Percentiles rank a stretch among this genome's conserved stretches.
These are phyloP conservation scores for Scaptomyza polygonia DNA, from an alignment of 2,888 invertebrate genomes.

Conservation along the genomic window DNA sequence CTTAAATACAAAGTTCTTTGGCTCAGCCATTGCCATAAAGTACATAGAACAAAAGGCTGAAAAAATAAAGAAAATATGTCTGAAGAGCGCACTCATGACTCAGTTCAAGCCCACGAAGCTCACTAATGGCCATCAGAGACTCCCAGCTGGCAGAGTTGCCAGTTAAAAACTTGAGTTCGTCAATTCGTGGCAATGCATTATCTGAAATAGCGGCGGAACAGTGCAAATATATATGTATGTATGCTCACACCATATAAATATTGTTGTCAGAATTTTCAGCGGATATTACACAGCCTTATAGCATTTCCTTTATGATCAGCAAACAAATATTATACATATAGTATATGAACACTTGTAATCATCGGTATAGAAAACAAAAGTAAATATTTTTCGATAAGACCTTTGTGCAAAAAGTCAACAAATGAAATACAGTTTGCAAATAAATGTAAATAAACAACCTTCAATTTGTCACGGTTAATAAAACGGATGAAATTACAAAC, in stretches of 20 bases:
- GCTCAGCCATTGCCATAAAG: constrained; percentile 49
- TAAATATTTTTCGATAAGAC: constrained; percentile 25
- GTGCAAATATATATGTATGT: constrained; percentile 9
- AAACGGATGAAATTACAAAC: constrained; percentile 41
- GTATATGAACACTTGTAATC: constrained; percentile 14
- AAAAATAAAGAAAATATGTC: constrained; percentile 66
- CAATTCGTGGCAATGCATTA: constrained; percentile 46
- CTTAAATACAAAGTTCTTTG: constrained; percentile 44
- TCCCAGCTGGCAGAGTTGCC: constrained; percentile 5
- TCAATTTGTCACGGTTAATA: constrained; percentile 42
- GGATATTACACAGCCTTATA: constrained; percentile 55
- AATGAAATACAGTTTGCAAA: constrained; percentile 7
- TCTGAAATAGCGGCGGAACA: constrained; percentile 30
- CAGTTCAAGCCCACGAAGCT: constrained; percentile 41
- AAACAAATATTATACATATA: constrained; percentile 27
- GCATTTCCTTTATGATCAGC: constrained; percentile 45
- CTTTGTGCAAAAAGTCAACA: constrained; percentile 3
- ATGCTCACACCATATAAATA: constrained; percentile 21
- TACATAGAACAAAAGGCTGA: constrained; percentile 33
- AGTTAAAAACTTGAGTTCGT: constrained; percentile 25
- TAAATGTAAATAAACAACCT: constrained; percentile 19
- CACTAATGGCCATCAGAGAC: constrained; percentile 39
- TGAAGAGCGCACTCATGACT: constrained; percentile 53
- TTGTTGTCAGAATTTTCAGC: constrained; percentile 40
- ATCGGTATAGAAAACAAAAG: constrained; percentile 42